Percentiles rank a stretch among this genome's conserved stretches.
Evolutionary conservation across 2,888 invertebrate species (phyloP).

Genomic region (Lasioglossum leucozonium): DNA sequence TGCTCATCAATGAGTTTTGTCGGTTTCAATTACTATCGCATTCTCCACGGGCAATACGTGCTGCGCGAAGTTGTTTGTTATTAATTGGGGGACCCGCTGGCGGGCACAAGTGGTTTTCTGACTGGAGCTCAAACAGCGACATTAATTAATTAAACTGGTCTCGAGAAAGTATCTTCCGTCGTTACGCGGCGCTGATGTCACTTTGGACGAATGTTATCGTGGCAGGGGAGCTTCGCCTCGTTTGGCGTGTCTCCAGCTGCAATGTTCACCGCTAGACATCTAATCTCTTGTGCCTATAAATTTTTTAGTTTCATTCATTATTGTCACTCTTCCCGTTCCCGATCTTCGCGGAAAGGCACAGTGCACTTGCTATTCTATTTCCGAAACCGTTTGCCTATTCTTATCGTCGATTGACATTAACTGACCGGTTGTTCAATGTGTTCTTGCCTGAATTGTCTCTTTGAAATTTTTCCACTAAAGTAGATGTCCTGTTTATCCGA

Average conservation of each 20-base stretch:
- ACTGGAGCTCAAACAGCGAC: conserved; percentile 32
- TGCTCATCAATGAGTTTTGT: conserved; percentile 19
- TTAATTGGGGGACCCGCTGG: conserved; percentile 38
- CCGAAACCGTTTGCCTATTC: background rate
- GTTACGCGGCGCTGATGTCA: conserved; percentile 53
- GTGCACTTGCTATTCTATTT: background rate
- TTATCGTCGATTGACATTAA: background rate
- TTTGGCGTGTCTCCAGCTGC: conserved; percentile 83
- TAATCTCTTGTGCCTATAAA: conserved; percentile 53
- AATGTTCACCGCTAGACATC: conserved; percentile 74
- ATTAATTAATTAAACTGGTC: conserved; percentile 51
- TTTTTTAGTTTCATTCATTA: conserved; percentile 15
- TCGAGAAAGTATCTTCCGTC: conserved; percentile 50
- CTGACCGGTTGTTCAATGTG: background rate
- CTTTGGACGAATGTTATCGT: conserved; percentile 58
- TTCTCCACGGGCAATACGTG: conserved; percentile 4
- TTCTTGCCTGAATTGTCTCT: background rate
- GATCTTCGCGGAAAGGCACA: background rate
- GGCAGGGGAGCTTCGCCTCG: conserved; percentile 68
- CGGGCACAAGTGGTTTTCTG: conserved; percentile 35
- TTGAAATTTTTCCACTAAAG: too few species aligned
- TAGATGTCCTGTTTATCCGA: too few species aligned
- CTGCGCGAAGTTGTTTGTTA: conserved; percentile 25
- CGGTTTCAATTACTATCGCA: conserved; percentile 10
- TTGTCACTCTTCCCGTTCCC: background rate